These are phyloP conservation scores for Psilopogon haemacephalus DNA, from an alignment of 2,113 vertebrate species.

Conservation along the genomic window DNA sequence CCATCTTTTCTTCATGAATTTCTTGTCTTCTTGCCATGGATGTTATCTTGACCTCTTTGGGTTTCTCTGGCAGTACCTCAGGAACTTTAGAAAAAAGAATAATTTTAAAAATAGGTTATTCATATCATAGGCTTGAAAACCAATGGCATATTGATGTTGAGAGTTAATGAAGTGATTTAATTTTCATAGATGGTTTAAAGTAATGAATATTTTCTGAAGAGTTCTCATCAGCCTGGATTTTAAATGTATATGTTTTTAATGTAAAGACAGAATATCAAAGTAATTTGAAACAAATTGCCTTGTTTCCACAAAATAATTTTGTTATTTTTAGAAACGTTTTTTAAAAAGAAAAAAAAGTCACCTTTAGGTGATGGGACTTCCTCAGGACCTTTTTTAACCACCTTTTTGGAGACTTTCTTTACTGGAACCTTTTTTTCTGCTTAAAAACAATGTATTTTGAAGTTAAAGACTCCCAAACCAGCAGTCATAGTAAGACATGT, in stretches of 20 bases:
- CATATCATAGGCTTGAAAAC: neutral
- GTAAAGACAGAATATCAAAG: neutral
- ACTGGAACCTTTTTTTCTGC: conserved; percentile 68
- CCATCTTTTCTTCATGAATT: conserved; percentile 64
- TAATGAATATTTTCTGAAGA: neutral
- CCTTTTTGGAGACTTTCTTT: conserved; percentile 76
- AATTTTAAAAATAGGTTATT: neutral
- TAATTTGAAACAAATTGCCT: neutral
- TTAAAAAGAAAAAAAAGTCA: conserved; percentile 10
- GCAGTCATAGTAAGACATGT: neutral
- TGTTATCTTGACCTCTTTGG: conserved; percentile 79
- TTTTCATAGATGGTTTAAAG: neutral
- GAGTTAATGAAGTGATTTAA: neutral
- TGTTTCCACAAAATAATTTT: neutral
- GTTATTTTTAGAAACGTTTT: neutral
- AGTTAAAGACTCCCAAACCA: neutral
- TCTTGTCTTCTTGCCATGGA: conserved; percentile 76
- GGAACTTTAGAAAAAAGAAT: conserved; percentile 66
- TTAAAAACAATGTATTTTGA: conserved; percentile 17
- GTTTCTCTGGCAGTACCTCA: conserved; percentile 70
- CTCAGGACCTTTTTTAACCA: conserved; percentile 71
- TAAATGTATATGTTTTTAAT: neutral
- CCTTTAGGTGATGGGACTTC: conserved; percentile 71
- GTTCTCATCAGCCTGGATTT: neutral
- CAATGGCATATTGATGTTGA: neutral